phyloP scores from a whole-genome alignment of 2,113 vertebrate genomes.

The Epinephelus fuscoguttatus region DNA sequence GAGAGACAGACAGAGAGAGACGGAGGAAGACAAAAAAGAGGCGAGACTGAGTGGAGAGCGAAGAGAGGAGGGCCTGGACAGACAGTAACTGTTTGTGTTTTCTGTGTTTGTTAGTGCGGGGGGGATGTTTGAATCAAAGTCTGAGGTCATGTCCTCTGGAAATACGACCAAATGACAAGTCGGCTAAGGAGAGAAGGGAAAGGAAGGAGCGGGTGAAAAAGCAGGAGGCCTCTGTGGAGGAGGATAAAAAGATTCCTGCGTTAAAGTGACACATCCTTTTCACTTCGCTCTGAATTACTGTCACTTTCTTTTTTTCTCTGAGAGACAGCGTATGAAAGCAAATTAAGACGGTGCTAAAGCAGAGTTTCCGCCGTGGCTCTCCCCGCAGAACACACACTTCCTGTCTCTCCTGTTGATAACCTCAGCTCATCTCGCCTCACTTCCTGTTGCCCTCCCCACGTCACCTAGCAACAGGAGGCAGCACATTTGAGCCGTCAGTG shows the following conservation, averaged over 20 bases:
- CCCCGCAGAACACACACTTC: slow-evolving; percentile 81
- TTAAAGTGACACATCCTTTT: slow-evolving; percentile 6
- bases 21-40: slow-evolving; percentile 18
- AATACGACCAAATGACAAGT: slow-evolving; percentile 48
- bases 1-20: slow-evolving; percentile 13
- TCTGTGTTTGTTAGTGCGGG: slow-evolving; percentile 54
- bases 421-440: slow-evolving; percentile 78
- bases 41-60: slow-evolving; percentile 30
- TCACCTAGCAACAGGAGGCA: slow-evolving; percentile 83
- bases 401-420: slow-evolving; percentile 85
- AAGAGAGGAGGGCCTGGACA: slow-evolving; percentile 33
- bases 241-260: background rate
- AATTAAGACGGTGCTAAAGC: slow-evolving; percentile 19
- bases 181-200: background rate
- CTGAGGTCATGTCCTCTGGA: slow-evolving; percentile 62
- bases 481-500: slow-evolving; percentile 46
- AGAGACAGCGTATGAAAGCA: slow-evolving; percentile 19
- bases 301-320: background rate
- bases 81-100: slow-evolving; percentile 63
- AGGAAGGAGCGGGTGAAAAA: background rate
- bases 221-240: background rate
- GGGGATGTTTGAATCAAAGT: slow-evolving; percentile 47
- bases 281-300: background rate
- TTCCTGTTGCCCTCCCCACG: slow-evolving; percentile 80
- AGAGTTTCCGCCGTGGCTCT: slow-evolving; percentile 74